phyloP scores from a whole-genome alignment of 2,888 invertebrate species.

The Carpatolechia fugitivella region DNA sequence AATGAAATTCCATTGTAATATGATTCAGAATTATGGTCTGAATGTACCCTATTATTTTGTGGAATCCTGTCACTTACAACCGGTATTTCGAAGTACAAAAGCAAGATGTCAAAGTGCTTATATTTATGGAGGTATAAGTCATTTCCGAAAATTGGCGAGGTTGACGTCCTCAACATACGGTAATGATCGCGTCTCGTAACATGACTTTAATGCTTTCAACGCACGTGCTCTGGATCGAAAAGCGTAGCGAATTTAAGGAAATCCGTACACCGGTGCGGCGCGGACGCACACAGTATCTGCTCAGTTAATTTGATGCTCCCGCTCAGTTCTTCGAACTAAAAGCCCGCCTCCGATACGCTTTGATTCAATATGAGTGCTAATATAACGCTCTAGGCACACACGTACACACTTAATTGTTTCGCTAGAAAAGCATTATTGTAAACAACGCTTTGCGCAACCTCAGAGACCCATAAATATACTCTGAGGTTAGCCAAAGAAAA shows the following conservation, averaged over 20 bases:
- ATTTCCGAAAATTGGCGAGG: neutral
- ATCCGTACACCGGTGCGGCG: constrained; percentile 36
- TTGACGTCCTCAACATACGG: constrained; percentile 14
- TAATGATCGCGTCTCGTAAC: constrained; percentile 26
- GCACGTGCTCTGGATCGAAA: constrained; percentile 51
- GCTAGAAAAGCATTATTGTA: constrained; percentile 13
- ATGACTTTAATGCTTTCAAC: constrained; percentile 38
- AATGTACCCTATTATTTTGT: too few species aligned
- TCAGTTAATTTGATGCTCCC: constrained; percentile 17
- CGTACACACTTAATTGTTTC: constrained; percentile 19
- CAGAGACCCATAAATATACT: constrained; percentile 2
- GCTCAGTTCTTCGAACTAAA: constrained; percentile 24
- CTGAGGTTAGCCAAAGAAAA: constrained; percentile 13
- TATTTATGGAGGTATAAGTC: neutral
- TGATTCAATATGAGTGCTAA: constrained; percentile 37
- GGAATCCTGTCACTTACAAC: too few species aligned
- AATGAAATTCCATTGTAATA: too few species aligned
- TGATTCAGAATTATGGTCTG: too few species aligned
- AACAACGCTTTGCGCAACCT: constrained; percentile 8
- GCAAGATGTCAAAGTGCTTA: too few species aligned
- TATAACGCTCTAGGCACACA: constrained; percentile 19
- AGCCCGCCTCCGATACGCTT: constrained; percentile 26
- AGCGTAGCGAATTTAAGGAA: constrained; percentile 53
- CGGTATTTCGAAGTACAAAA: too few species aligned
- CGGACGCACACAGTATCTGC: constrained; percentile 38